Percentiles rank a stretch among this genome's conserved stretches.
These are phyloP conservation scores for Enteromius trimaculatus DNA, from an alignment of 2,797 vertebrate genomes.

Conservation along the genomic window DNA sequence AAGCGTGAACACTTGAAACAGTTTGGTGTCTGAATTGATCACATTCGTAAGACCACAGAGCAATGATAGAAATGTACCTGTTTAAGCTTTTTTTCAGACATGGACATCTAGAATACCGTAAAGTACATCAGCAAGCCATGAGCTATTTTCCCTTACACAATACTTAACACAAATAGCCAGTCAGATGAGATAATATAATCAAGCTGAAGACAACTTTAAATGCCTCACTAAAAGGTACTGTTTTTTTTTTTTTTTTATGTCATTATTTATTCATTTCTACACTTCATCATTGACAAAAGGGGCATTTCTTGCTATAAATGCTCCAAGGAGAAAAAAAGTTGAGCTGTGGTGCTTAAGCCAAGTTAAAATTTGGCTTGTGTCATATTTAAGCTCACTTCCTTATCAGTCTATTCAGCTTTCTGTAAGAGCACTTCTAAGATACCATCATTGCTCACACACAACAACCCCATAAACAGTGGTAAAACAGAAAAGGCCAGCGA, in stretches of 20 bases:
- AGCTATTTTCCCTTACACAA: background rate
- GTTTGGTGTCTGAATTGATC: background rate
- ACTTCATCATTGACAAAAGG: background rate
- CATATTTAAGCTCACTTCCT: background rate
- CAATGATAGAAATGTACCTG: conserved; percentile 1
- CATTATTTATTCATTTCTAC: background rate
- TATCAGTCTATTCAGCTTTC: background rate
- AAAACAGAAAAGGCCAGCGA: background rate
- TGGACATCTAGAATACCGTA: conserved; percentile 2
- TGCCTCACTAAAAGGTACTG: background rate
- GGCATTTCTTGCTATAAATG: background rate
- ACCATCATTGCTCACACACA: conserved; percentile 2
- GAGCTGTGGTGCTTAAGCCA: background rate
- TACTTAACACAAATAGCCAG: conserved; percentile 5
- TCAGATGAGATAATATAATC: background rate
- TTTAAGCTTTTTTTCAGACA: conserved; percentile 7
- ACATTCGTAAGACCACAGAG: background rate
- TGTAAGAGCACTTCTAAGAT: background rate
- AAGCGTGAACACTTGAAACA: no score
- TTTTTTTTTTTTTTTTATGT: background rate
- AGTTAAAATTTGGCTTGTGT: background rate
- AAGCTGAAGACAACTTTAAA: background rate
- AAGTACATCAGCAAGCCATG: conserved; percentile 4
- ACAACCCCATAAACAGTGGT: conserved; percentile 12
- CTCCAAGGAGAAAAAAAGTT: background rate